Evolutionary conservation across 2,113 vertebrate genomes (phyloP).

Genomic region (Podiceps cristatus): DNA sequence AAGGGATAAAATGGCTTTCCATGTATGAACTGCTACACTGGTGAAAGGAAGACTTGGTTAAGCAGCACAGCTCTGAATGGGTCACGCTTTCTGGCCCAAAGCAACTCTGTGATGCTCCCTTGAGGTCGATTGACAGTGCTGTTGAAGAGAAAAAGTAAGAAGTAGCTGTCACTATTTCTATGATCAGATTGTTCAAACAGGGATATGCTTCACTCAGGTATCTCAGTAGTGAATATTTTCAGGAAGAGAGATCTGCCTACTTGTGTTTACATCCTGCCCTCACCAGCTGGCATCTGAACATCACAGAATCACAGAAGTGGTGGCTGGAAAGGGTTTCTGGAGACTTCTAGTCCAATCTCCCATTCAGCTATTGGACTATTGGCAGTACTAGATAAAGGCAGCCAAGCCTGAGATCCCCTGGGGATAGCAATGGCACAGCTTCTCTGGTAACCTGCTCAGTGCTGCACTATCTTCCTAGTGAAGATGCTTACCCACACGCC

Average conservation of each 20-base stretch:
- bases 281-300: neutral
- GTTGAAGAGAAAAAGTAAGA: neutral
- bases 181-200: neutral
- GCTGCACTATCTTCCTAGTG: neutral
- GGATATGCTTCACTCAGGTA: neutral
- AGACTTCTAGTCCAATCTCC: neutral
- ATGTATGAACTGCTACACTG: neutral
- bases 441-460: neutral
- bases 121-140: neutral
- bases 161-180: neutral
- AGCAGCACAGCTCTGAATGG: neutral
- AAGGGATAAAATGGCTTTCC: neutral
- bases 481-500: neutral
- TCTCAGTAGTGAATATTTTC: neutral
- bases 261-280: neutral
- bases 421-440: fast-evolving
- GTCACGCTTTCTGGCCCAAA: neutral
- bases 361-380: neutral
- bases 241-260: neutral
- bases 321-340: neutral
- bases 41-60: neutral
- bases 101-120: neutral
- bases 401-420: neutral
- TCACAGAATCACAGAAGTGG: neutral
- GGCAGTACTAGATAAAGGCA: neutral